phyloP scores from a whole-genome alignment of 2,888 invertebrate species.

The Eupsilia transversa region DNA sequence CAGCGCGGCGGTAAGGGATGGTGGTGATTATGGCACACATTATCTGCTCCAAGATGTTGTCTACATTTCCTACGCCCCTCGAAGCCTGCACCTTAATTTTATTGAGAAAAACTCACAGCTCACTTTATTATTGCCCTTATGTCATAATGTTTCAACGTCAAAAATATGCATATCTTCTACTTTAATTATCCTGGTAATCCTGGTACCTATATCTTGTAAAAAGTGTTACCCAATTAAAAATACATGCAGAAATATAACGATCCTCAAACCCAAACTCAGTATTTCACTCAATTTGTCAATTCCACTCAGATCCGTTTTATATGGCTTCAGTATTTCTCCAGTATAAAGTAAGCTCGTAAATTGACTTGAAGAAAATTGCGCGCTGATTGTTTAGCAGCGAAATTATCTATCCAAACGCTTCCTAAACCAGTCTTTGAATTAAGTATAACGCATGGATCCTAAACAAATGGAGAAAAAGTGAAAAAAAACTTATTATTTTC shows the following conservation, averaged over 20 bases:
- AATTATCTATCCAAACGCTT: neutral
- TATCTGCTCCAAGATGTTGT: constrained; percentile 77
- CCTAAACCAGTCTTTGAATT: neutral
- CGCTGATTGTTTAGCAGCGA: constrained; percentile 10
- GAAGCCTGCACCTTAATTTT: constrained; percentile 75
- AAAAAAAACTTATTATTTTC: constrained; percentile 31
- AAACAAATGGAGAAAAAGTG: neutral
- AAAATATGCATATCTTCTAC: neutral
- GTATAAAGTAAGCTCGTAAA: constrained; percentile 44
- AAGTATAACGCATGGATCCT: neutral
- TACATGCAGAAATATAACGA: neutral
- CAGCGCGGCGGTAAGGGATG: constrained; percentile 82
- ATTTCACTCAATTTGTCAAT: constrained; percentile 4
- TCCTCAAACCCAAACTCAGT: neutral
- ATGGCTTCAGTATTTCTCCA: constrained; percentile 26
- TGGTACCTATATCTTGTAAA: neutral
- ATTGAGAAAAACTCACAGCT: constrained; percentile 55
- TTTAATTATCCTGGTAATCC: neutral
- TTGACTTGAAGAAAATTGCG: constrained; percentile 18
- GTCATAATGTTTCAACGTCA: neutral
- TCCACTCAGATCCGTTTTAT: neutral
- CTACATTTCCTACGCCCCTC: constrained; percentile 70
- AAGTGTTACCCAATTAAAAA: neutral
- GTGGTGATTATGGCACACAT: constrained; percentile 86
- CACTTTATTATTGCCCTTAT: constrained; percentile 35